Evolutionary conservation across 1,140 invertebrate species (phyloP), one percentile per base, ranked within the genome.

Genomic region (Drosophila elegans): DNA sequence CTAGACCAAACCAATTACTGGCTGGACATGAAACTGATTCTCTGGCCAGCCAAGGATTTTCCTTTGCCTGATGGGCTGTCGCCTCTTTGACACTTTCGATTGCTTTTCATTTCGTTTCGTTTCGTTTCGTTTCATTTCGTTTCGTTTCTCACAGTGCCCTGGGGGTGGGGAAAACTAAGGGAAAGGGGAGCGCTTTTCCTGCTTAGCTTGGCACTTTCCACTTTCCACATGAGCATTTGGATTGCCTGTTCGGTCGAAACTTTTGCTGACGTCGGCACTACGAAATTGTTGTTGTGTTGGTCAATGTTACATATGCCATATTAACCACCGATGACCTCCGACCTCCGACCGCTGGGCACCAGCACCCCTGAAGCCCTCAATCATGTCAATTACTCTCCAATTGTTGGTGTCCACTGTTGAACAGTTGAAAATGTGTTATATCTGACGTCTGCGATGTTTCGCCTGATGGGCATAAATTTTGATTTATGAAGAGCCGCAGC

Each of bases 381-480:
- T 71, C 67, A 71, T 71, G 67, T 71, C 80, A 83, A 69, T 82
- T 82, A 81, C 62, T 78, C 52, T 74, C 54, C 79, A 83, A 78
- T 68, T 78, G 67, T 78, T 78, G 48, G 59, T 75, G 61, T 79
- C 80, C 71, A 46, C 21, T 21, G 13, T 4, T 10, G 73, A 71
- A 52, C 77, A 67, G 64, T 84, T 69, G 60, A 80, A 84, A 83
- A 55, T 80, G 66, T 84, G 67, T 55, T 78, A 51, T 66, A 34
- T 45, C 54, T 86, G 69, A 88, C 78, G 59, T 82, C 77, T 75
- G 63, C 59, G 41, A 46, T 44, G 66, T 16, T 52, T 71, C 67
- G 79, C 52, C 60, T 81, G 78, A 80, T 77, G 66, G 81, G 73
- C 78, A 88, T 71, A 68, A 78, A 79, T 75, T 86, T 82, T 86